Evolutionary conservation across 2,888 invertebrate genomes (phyloP).

Genomic region (Hemaris fuciformis): DNA sequence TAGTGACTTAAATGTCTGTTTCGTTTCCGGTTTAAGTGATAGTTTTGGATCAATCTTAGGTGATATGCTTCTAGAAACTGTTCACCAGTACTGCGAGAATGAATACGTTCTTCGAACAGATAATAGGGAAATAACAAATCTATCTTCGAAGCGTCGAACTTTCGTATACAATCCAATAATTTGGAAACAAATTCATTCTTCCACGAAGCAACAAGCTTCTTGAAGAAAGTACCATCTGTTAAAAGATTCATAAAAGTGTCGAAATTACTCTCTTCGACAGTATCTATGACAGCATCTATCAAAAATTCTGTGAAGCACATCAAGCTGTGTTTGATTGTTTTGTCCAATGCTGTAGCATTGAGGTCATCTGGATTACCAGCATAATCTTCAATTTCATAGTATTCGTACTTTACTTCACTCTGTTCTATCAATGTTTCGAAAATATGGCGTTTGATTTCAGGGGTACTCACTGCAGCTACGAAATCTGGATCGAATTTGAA

Average conservation of each 20-base stretch:
- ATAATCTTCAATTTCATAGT: not conserved
- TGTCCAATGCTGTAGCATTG: not conserved
- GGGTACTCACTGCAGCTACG: not conserved
- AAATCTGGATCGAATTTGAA: constrained; percentile 1
- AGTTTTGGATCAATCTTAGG: too few species aligned
- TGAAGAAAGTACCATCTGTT: not conserved
- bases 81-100: not conserved
- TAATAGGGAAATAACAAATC: not conserved
- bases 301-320: not conserved
- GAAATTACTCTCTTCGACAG: not conserved
- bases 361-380: not conserved
- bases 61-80: not conserved
- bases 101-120: not conserved
- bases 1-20: too few species aligned
- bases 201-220: not conserved
- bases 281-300: not conserved
- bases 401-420: not conserved
- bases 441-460: not conserved
- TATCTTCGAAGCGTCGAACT: not conserved
- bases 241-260: not conserved
- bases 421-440: not conserved
- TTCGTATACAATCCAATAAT: not conserved
- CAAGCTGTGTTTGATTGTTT: not conserved
- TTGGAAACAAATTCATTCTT: not conserved
- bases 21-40: too few species aligned